phyloP scores from a whole-genome alignment of 2,888 invertebrate genomes.

The Cabera pusaria region DNA sequence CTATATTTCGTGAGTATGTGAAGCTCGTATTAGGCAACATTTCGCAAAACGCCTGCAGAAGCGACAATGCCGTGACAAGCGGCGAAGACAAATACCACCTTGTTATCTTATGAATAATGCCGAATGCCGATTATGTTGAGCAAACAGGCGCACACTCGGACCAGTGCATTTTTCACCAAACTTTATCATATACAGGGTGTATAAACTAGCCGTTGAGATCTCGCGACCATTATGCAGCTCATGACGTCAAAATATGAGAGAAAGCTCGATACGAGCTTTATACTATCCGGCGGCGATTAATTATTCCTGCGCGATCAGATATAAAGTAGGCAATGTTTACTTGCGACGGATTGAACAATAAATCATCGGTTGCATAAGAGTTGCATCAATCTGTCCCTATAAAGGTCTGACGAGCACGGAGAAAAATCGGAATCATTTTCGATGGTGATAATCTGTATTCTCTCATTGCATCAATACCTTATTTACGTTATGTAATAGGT shows the following conservation, averaged over 20 bases:
- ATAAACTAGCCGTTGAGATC: conserved; percentile 19
- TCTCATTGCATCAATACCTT: conserved; percentile 13
- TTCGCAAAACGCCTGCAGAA: conserved; percentile 72
- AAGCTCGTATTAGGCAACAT: conserved; percentile 66
- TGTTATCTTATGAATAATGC: conserved; percentile 83
- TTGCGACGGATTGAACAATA: conserved; percentile 29
- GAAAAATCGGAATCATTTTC: conserved; percentile 7
- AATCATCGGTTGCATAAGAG: conserved; percentile 30
- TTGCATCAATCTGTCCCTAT: conserved; percentile 30
- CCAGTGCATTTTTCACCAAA: conserved; percentile 73
- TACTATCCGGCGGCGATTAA: conserved; percentile 25
- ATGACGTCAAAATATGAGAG: conserved; percentile 25
- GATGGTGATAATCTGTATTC: conserved; percentile 8
- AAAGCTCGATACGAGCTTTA: conserved; percentile 24
- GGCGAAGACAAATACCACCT: conserved; percentile 74
- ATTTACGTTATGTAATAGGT: conserved; percentile 12
- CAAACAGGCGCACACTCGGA: conserved; percentile 71
- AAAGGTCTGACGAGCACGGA: conserved; percentile 11
- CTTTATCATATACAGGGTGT: conserved; percentile 67
- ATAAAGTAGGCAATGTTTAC: conserved; percentile 31
- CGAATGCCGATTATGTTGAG: conserved; percentile 80
- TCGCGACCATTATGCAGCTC: conserved; percentile 19
- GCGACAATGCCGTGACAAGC: conserved; percentile 73
- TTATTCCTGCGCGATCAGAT: conserved; percentile 30
- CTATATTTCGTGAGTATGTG: conserved; percentile 46